Conservation (phyloP, 2,113 vertebrate species). For the Alces alces region DNA sequence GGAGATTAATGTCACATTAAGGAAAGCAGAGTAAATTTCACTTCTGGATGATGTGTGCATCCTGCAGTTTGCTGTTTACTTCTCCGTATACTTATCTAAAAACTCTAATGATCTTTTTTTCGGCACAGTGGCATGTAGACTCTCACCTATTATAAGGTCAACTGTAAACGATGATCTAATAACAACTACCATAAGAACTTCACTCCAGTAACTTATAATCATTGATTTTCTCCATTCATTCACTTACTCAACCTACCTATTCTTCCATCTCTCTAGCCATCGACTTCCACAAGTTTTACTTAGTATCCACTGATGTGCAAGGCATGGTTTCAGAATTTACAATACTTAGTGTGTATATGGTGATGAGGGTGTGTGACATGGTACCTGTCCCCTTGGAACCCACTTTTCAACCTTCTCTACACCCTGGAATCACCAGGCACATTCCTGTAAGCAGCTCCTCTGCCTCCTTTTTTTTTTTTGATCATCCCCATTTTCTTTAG, state of each 20-base stretch:
- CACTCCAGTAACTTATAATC: not conserved
- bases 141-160: not conserved
- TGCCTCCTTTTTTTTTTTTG: not conserved
- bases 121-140: accelerated
- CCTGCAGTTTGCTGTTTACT: not conserved
- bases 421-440: not conserved
- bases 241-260: too few relatives aligned
- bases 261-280: not conserved
- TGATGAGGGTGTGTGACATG: accelerated
- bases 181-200: not conserved
- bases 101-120: not conserved
- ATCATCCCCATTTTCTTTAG: not conserved
- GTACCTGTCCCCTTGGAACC: not conserved
- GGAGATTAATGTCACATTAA: not conserved
- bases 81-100: not conserved
- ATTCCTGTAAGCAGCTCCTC: not conserved
- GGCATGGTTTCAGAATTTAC: not conserved
- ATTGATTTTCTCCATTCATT: not conserved
- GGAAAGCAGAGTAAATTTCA: not conserved
- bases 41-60: not conserved
- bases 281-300: not conserved
- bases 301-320: not conserved
- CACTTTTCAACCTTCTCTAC: not conserved
- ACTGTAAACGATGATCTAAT: not conserved
- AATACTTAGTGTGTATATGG: too few relatives aligned